Evolutionary conservation across 2,888 invertebrate species (phyloP), one percentile per base, ranked within the genome.

Genomic region (Holacanthella duospinosa): DNA sequence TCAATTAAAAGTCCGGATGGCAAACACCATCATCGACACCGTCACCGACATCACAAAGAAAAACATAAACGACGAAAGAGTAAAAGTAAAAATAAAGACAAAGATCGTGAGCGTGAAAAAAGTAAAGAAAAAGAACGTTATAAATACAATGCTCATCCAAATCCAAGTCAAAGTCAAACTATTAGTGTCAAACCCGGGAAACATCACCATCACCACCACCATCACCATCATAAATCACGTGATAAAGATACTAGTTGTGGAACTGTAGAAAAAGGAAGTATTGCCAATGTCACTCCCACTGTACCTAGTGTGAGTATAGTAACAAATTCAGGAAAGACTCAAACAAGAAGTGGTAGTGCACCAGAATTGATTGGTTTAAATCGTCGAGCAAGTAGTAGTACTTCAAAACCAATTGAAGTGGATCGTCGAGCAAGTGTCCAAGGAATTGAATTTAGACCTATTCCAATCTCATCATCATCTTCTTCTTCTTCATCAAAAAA

Each of bases 41-140:
- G 68, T 19, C 66, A 71, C 60, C 71, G 70, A 61, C 69, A 69
- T 44, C 66, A 69, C 61, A 64, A 68, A 57, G 67, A 70, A 29
- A 69, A 73, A 62, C 64, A 68, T 55, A 63, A 65, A 26, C 48
- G 59, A 28, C 58, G 55, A 29, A 60, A 64, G 25, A 56, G 61
- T 26, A 67, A 64, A 55, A 58, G 43, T 29, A 60, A 65, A 21
- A 55, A 28, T 43, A 59, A 55, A 48, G 48, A 53, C 4, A 68
- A 63, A 55, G 60, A 61, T 54, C 62, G 60, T 43, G 56, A 4
- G 29, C 9, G 25, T 4, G 56, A 26, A 25, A 55, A 26, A 26
- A 26, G 26, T 4, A 26, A 25, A 9, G 56, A 55, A 26, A 43
- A 58, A 29, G 27, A 43, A 9, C 43, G 59, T 6, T 59, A 59